Base-by-base conservation (phyloP, 2,888 invertebrate species). In the Slavum lentiscoides region DNA sequence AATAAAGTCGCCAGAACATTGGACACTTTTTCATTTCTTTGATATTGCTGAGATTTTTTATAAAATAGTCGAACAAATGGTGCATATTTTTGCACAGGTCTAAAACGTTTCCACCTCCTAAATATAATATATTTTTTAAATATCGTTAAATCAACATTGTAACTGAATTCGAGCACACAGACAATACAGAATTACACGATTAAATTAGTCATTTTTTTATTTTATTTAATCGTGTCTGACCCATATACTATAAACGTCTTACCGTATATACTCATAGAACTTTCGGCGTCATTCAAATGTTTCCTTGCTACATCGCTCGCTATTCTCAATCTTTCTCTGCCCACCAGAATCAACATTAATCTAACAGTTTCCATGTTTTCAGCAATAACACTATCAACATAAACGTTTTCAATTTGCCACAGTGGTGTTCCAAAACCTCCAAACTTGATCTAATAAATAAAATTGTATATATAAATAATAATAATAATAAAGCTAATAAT, bases 1-100 rank as follows among this genome's bases (percentile, higher is more conserved):
- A 87, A 84, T 90, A 90, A 23, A 91, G 86, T 82, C 91, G 88
- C 91, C 92, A 91, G 74, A 86, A 81, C 81, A 85, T 82, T 62
- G 85, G 84, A 81, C 85, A 84, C 11, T 84, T 80, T 43, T 83
- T 83, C 43, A 83, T 83, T 49, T 67, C 72, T 11, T 83, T 80
- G 17, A 80, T 64, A 62, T 64, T 15, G n/a, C 80, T 70, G 7
- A 80, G 70, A 66, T 72, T 80, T 72, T 64, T 62, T 39, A 80
- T 80, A 30, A 80, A 80, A 64, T 62, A 80, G 5, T 80, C 80
- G 64, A 80, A 80, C 21, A 80, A 80, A 55, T 58, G 21, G 17
- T 37, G 64, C 70, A 70, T 80, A 11, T 80, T 80, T 64, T 72
- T 80, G 19, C 23, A 72, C 13, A 80, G 58, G 58, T 80, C 80